A percentile compares a stretch with the other conserved stretches of the same genome.
These are phyloP conservation scores for Enoplosus armatus DNA, from an alignment of 2,797 vertebrate species.

Conservation along the genomic window DNA sequence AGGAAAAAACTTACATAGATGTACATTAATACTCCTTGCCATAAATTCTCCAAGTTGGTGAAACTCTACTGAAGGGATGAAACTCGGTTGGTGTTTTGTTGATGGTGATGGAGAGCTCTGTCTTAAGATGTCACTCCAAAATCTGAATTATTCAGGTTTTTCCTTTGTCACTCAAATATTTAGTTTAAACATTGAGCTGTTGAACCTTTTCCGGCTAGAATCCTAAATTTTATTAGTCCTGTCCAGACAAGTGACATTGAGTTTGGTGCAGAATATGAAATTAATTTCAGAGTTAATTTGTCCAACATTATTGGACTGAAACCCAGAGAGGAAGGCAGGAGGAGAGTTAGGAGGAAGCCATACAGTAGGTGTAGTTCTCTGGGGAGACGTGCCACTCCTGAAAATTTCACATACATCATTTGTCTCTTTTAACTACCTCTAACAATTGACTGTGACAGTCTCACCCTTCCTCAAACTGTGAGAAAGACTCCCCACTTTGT, in stretches of 20 bases:
- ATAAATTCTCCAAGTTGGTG: not conserved
- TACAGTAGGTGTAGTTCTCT: not conserved
- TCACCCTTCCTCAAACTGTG: not conserved
- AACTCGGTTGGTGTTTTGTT: too few species aligned
- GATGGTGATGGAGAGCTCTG: too few species aligned
- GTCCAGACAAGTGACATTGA: not conserved
- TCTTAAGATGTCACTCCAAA: not conserved
- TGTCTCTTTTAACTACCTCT: not conserved
- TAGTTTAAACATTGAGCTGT: not conserved
- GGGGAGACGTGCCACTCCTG: not conserved
- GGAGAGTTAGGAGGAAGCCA: not conserved
- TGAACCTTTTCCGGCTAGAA: not conserved
- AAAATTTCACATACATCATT: not conserved
- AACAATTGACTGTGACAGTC: not conserved
- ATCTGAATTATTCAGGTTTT: not conserved
- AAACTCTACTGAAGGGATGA: too few species aligned
- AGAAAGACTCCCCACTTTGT: not conserved
- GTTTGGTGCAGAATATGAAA: conserved; percentile 4
- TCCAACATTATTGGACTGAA: not conserved
- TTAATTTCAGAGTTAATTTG: not conserved
- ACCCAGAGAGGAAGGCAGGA: not conserved
- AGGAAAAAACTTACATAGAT: not conserved
- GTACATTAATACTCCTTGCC: not conserved
- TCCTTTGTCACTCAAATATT: not conserved
- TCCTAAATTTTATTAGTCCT: not conserved